A percentile compares a stretch with the other conserved stretches of the same genome.
Evolutionary conservation across 1,140 invertebrate genomes (phyloP).

Genomic region (Drosophila watanabei): DNA sequence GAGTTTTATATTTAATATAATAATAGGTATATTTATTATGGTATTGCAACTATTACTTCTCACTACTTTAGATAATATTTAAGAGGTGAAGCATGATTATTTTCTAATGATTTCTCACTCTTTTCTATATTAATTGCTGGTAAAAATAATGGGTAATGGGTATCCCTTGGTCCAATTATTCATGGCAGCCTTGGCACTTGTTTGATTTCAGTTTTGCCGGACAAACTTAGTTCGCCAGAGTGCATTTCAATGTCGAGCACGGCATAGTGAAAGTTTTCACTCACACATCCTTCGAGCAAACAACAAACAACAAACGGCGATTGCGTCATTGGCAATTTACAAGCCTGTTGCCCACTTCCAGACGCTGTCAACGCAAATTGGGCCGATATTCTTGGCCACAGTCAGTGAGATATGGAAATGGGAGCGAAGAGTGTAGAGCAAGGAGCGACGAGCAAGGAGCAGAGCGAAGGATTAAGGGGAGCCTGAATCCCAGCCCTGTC

Average conservation of each 20-base stretch:
- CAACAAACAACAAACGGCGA: conserved; percentile 16
- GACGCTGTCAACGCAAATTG: conserved; percentile 54
- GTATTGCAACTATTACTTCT: not conserved
- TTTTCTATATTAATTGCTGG: not conserved
- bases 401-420: conserved; percentile 1
- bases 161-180: not conserved
- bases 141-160: not conserved
- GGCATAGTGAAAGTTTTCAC: conserved; percentile 33
- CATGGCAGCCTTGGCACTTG: conserved; percentile 13
- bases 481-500: conserved; percentile 2
- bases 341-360: conserved; percentile 48
- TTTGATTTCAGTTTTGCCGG: conserved; percentile 18
- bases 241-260: conserved; percentile 50
- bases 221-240: conserved; percentile 25
- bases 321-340: conserved; percentile 50
- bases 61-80: not conserved
- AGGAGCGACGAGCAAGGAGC: not conserved
- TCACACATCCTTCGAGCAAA: conserved; percentile 41
- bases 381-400: conserved; percentile 19
- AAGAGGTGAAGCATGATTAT: not conserved
- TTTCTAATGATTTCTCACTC: not conserved
- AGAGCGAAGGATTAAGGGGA: not conserved
- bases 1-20: not conserved
- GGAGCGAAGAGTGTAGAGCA: not conserved
- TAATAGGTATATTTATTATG: not conserved